phyloP scores from a whole-genome alignment of 2,113 vertebrate species.

The Heloderma charlesbogerti region DNA sequence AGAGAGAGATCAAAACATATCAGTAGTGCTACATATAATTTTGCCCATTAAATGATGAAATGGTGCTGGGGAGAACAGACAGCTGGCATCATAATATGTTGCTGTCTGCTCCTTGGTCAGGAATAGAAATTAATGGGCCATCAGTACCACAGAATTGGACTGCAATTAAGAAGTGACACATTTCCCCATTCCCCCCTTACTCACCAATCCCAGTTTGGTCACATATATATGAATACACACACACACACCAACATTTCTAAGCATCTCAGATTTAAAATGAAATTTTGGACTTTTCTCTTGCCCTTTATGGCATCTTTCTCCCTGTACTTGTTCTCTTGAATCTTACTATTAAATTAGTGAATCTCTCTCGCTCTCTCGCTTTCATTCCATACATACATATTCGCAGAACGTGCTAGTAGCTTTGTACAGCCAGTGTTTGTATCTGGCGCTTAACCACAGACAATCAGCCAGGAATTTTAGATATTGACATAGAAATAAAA shows the following conservation, averaged over 20 bases:
- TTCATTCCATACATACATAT: background rate
- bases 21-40: background rate
- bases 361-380: background rate
- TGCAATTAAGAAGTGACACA: background rate
- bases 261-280: background rate
- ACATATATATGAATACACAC: no score
- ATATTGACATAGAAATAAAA: constrained; percentile 15
- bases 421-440: constrained; percentile 19
- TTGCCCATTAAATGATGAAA: background rate
- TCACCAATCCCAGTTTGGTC: background rate
- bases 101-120: background rate
- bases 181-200: background rate
- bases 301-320: background rate
- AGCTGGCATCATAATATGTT: background rate
- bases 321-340: background rate
- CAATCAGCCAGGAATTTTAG: constrained; percentile 9
- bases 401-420: background rate
- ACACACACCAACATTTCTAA: background rate
- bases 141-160: background rate
- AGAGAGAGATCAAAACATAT: background rate
- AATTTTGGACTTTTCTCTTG: background rate
- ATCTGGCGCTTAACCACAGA: background rate
- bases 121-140: background rate
- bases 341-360: background rate
- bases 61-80: background rate